These are phyloP conservation scores for Chaetodon auriga DNA, from an alignment of 2,113 vertebrate species.

Conservation along the genomic window DNA sequence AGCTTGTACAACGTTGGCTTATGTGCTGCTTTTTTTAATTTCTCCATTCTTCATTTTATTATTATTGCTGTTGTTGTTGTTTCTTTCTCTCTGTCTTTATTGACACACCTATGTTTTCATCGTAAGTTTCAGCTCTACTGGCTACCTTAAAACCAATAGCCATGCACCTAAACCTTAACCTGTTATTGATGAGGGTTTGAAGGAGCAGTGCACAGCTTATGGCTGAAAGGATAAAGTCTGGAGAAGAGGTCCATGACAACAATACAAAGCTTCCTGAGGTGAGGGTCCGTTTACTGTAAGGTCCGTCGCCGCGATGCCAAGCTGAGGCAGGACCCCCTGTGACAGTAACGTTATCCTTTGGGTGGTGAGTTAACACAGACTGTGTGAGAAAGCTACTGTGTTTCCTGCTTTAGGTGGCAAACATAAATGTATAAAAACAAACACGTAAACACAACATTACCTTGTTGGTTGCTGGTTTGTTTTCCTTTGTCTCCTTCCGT, in stretches of 20 bases:
- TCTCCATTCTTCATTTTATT: too few species aligned
- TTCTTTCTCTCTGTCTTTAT: too few species aligned
- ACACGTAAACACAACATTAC: conserved; percentile 23
- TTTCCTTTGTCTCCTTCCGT: conserved; percentile 81
- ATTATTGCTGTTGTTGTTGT: too few species aligned
- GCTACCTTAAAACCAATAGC: neutral
- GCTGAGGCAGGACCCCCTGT: neutral
- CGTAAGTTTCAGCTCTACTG: neutral
- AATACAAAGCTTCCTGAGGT: neutral
- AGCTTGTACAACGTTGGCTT: neutral
- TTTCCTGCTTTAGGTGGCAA: neutral
- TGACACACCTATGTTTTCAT: too few species aligned
- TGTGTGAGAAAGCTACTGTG: neutral
- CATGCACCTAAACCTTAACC: neutral
- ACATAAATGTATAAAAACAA: neutral
- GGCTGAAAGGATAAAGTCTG: neutral
- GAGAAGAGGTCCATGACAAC: neutral
- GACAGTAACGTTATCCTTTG: neutral
- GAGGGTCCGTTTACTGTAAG: neutral
- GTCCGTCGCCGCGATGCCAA: neutral
- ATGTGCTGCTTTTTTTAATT: neutral
- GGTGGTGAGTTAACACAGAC: neutral
- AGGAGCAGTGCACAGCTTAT: neutral
- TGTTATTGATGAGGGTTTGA: neutral
- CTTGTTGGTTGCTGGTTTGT: conserved; percentile 73